Base-by-base conservation (phyloP, 2,113 vertebrate genomes). In the Myxocyprinus asiaticus region DNA sequence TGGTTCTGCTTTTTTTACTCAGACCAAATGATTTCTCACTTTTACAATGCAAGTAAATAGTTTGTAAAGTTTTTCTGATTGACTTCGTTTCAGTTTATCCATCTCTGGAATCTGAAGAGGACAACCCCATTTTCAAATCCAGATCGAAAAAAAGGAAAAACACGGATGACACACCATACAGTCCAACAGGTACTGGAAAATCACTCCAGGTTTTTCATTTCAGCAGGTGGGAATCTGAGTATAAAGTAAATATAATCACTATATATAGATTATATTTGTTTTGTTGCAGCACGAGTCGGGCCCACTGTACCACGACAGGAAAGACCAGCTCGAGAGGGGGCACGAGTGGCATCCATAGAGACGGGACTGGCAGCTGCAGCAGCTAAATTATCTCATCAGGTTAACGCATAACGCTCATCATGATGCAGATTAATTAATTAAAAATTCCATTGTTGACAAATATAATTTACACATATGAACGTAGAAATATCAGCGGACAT, bases 81-180 rank as follows among this genome's bases (percentile, higher is more conserved):
- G 9, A 53, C 10, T 58, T 11, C 8, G 3, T 47, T 89, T 58
- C 63, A 99, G 98, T 99, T 88, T 99, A 99, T 85, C 98, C 98
- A 4, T 99, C 98, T 7, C 87, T 99, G 59, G 98, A 99, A 88
- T 99, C 97, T 4, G 98, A 99, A 0, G 98, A 98, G 87, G 98
- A 99, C 88, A 98, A 98, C 88, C 97, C 97, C 1, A 93, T 99
- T 45, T 99, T 99, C 92, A 99, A 99, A 90, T 99, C 98, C 5
- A 94, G 98, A 87, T 98, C 98, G n/a, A 98, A 99, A 93, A 99
- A 98, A 86, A 93, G 97, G 91, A 99, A 98, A 96, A 96, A 94
- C 86, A 97, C 95, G 0, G 98, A 98, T 2, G 98, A 99, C 73
- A 97, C 96, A 72, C 97, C 97, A 0, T 99, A 98, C 88, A 99